Conservation (phyloP, 1,140 invertebrate genomes). For the Lysiphlebus fabarum region DNA sequence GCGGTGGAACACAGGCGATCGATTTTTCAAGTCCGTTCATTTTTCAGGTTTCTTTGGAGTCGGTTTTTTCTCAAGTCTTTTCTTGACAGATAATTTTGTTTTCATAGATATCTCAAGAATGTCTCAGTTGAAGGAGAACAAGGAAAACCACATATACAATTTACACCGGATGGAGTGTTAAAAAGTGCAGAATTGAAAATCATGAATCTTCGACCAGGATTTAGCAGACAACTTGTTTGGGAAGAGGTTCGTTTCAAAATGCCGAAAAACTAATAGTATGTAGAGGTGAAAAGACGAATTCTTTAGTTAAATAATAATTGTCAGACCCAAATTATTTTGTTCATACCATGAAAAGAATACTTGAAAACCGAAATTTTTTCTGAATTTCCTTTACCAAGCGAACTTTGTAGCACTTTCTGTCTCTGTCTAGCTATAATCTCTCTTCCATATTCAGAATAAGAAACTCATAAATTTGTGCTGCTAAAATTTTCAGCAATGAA, state of each 20-base stretch:
- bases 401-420: no score
- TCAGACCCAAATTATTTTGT: no score
- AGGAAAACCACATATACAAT: conserved; percentile 78
- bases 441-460: no score
- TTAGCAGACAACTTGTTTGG: conserved; percentile 79
- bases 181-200: conserved; percentile 85
- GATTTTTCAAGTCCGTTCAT: conserved; percentile 63
- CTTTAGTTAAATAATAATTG: no score
- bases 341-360: no score
- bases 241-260: conserved; percentile 69
- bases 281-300: no score
- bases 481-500: no score
- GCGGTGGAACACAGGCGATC: conserved; percentile 74
- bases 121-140: conserved; percentile 77
- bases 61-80: not conserved
- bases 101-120: conserved; percentile 74
- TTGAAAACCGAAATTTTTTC: no score
- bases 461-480: no score
- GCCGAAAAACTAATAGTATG: no score
- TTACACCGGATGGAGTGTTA: conserved; percentile 84
- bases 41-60: not conserved
- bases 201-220: conserved; percentile 81
- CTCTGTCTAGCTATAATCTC: no score
- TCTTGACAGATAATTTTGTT: not conserved
- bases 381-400: no score